These are phyloP conservation scores for Phyto melanocephala DNA, from an alignment of 2,888 invertebrate genomes.

Conservation along the genomic window DNA sequence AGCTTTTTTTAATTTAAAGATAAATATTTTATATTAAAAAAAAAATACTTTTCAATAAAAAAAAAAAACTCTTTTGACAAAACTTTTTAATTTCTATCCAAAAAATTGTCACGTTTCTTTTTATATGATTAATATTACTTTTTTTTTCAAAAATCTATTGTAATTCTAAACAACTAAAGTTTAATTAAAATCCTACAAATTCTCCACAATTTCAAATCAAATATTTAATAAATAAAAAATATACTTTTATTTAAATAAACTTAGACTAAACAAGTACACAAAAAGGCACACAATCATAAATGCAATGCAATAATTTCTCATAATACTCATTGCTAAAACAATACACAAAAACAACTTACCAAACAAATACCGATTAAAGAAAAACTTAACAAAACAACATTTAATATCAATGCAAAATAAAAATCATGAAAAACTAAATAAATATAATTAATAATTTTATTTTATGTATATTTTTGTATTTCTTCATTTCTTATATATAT, in stretches of 20 bases:
- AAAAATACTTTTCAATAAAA: too few relatives aligned
- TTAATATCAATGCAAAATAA: background rate
- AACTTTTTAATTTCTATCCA: too few relatives aligned
- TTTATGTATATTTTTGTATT: constrained; percentile 38
- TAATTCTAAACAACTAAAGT: background rate
- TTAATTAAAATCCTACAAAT: constrained; percentile 68
- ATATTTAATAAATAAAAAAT: background rate
- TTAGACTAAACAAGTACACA: background rate
- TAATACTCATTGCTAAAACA: background rate
- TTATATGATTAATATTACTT: background rate
- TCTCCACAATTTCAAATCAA: constrained; percentile 68
- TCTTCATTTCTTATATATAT: constrained; percentile 12
- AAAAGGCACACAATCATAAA: background rate
- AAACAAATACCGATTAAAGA: background rate
- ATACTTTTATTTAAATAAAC: background rate
- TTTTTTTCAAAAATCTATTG: background rate
- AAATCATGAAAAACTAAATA: background rate
- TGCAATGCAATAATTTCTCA: too few relatives aligned
- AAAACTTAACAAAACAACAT: background rate
- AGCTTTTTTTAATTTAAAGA: too few relatives aligned
- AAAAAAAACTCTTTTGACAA: too few relatives aligned
- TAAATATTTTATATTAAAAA: too few relatives aligned
- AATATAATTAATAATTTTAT: constrained; percentile 18
- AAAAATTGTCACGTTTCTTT: too few relatives aligned
- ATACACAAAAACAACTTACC: background rate